Base-by-base conservation (phyloP, 2,113 vertebrate genomes). In the Sterrhoptilus dennistouni region DNA sequence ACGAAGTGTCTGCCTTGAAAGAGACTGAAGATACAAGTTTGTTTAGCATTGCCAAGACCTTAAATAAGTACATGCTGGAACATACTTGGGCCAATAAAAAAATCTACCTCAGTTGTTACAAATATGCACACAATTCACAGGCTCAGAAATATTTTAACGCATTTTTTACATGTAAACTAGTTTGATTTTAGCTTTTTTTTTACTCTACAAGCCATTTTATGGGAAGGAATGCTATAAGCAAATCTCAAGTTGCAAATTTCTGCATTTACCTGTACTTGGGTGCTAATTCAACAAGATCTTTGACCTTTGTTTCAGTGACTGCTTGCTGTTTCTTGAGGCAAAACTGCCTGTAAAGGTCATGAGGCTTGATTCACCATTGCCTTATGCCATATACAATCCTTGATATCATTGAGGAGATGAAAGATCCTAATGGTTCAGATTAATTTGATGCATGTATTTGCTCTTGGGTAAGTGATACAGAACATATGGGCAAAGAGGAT, bases 41-140 rank as follows among this genome's bases (percentile, higher is more conserved):
- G 14, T 69, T 83, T 56, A 82, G 12, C 33, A 14, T 74, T 83
- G 38, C 44, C 44, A 47, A 69, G 28, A 89, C 59, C 28, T 64
- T 60, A 68, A 82, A 78, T 31, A 77, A 79, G 40, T 63, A 45
- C 40, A 52, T 40, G 71, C 17, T 52, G 61, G 56, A 93, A 69
- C 4, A 8, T 61, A 65, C 74, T 54, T 45, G 56, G 57, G 89
- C 81, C 11, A 31, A 76, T 33, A 68, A 49, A 29, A 65, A 54
- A 71, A 33, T 57, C 95, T 97, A 96, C 98, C 97, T 98, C 97
- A 92, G 0, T 9, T 23, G 35, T 45, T 44, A 42, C 38, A 59
- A 33, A 31, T 5, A 12, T 25, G 35, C 40, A 64, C 79, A 52
- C 6, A 47, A 9, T 35, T 77, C 31, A 25, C 45, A 53, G 31